These are phyloP conservation scores for Coilia nasus DNA, from an alignment of 2,797 vertebrate genomes.

Conservation along the genomic window DNA sequence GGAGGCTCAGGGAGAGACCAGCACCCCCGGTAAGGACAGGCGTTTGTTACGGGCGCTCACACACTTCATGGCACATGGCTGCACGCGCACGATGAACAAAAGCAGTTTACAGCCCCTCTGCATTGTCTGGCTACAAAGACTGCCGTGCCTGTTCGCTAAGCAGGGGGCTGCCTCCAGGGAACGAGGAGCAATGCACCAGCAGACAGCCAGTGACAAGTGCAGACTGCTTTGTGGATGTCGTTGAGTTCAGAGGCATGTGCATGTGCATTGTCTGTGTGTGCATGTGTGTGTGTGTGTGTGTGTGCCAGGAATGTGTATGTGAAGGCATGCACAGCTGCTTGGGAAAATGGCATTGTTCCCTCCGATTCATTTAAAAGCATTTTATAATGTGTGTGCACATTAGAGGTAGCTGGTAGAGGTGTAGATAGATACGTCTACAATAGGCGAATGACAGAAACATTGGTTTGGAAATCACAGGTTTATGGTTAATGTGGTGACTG, in stretches of 20 bases:
- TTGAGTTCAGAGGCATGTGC: constrained; percentile 32
- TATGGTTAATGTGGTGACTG: not conserved
- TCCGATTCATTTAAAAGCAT: not conserved
- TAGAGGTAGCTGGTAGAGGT: not conserved
- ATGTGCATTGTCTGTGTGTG: constrained; percentile 34
- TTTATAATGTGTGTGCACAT: not conserved
- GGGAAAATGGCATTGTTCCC: not conserved
- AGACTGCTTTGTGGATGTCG: constrained; percentile 19
- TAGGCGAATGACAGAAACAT: not conserved
- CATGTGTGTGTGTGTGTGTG: not conserved
- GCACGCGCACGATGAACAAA: constrained; percentile 21
- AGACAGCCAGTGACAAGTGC: constrained; percentile 21
- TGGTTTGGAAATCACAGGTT: not conserved
- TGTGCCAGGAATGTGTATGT: constrained; percentile 19
- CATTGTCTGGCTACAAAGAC: not conserved
- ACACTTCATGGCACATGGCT: constrained; percentile 22
- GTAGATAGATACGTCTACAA: not conserved
- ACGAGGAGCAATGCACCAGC: constrained; percentile 15
- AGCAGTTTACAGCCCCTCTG: constrained; percentile 18
- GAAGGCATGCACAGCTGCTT: not conserved
- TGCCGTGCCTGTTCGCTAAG: not conserved
- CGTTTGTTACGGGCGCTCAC: constrained; percentile 33
- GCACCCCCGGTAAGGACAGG: constrained; percentile 55
- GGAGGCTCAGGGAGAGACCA: constrained; percentile 57
- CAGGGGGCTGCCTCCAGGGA: not conserved